phyloP scores from a whole-genome alignment of 2,113 vertebrate species.

The Sebastes fasciatus region DNA sequence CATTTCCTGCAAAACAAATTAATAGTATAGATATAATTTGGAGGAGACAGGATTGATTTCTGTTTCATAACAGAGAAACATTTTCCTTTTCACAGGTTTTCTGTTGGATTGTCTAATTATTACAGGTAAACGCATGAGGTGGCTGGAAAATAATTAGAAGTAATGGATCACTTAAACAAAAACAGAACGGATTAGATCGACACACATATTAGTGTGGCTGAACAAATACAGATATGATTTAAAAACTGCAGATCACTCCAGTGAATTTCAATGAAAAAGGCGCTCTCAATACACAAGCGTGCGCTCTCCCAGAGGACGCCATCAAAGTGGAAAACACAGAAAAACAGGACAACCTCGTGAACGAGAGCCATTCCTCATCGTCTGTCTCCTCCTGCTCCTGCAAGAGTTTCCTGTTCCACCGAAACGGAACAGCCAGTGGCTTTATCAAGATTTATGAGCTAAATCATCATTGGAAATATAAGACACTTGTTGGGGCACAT shows the following conservation, averaged over 20 bases:
- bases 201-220: not conserved
- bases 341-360: conserved; percentile 62
- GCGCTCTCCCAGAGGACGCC: conserved; percentile 36
- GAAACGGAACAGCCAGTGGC: conserved; percentile 78
- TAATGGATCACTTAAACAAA: conserved; percentile 17
- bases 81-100: conserved; percentile 6
- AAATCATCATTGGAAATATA: conserved; percentile 82
- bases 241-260: conserved; percentile 15
- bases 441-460: conserved; percentile 83
- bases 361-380: conserved; percentile 72
- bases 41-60: conserved; percentile 2
- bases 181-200: conserved; percentile 20
- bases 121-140: conserved; percentile 1
- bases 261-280: conserved; percentile 17
- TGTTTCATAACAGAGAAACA: not conserved
- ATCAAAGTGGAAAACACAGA: conserved; percentile 49
- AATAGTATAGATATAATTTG: not conserved
- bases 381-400: conserved; percentile 63
- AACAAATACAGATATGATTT: conserved; percentile 34
- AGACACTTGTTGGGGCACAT: conserved; percentile 75
- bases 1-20: not conserved
- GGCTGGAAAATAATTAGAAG: conserved; percentile 25
- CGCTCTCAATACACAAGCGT: conserved; percentile 5
- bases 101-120: conserved; percentile 17
- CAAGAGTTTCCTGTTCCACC: conserved; percentile 77